Conservation (phyloP, 2,113 vertebrate genomes). For the Oxyruncus cristatus region DNA sequence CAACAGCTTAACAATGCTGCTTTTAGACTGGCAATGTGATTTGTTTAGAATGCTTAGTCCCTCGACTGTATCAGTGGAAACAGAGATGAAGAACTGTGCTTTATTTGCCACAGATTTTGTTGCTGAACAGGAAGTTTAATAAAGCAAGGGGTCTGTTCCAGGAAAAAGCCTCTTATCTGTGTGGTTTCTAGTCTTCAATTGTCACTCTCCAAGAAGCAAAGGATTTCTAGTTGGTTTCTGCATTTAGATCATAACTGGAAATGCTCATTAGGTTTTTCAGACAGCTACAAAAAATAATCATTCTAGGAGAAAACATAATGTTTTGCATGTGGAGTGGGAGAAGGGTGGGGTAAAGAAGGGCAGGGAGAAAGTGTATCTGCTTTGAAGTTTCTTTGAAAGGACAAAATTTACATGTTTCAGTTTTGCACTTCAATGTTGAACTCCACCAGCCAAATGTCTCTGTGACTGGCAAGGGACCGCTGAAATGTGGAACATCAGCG, state of each 20-base stretch:
- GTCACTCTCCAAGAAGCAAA: background rate
- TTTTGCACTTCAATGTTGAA: background rate
- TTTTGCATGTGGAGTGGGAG: background rate
- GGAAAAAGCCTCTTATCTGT: background rate
- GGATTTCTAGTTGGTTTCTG: background rate
- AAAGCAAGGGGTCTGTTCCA: background rate
- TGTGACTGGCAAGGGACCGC: background rate
- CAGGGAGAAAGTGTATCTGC: background rate
- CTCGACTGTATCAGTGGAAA: background rate
- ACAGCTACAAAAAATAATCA: background rate
- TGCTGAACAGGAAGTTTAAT: background rate
- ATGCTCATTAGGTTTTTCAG: background rate
- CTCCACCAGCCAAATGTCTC: background rate
- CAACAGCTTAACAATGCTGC: background rate
- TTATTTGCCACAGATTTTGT: background rate
- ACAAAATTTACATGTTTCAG: background rate
- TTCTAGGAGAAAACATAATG: background rate
- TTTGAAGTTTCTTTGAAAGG: background rate
- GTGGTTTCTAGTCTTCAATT: background rate
- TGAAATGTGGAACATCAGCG: background rate
- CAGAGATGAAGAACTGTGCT: background rate
- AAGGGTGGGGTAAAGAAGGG: background rate
- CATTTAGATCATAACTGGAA: background rate
- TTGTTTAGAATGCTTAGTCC: background rate
- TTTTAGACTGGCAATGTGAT: background rate